phyloP scores from a whole-genome alignment of 2,888 invertebrate genomes.

The Hyposoter didymator region DNA sequence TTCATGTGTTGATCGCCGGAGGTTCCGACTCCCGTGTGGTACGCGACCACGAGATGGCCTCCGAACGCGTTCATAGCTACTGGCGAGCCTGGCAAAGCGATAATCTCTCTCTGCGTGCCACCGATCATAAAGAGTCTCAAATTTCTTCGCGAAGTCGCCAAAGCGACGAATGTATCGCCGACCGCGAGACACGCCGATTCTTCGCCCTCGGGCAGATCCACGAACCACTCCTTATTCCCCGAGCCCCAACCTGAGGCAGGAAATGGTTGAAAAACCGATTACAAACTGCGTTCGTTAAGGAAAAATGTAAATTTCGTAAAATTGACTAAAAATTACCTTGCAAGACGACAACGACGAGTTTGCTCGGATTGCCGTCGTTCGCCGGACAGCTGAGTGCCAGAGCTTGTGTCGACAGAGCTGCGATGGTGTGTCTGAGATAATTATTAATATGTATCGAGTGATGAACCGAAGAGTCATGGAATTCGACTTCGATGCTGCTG shows the following conservation, averaged over 20 bases:
- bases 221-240: constrained; percentile 94
- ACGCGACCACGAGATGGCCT: constrained; percentile 88
- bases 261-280: neutral
- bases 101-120: constrained; percentile 93
- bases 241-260: constrained; percentile 84
- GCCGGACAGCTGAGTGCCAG: constrained; percentile 90
- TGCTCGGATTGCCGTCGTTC: constrained; percentile 87
- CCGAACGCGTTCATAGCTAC: constrained; percentile 88
- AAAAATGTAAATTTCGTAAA: no score
- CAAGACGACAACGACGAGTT: constrained; percentile 79
- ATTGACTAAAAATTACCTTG: constrained; percentile 74
- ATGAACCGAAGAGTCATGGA: constrained; percentile 95
- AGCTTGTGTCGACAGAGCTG: constrained; percentile 92
- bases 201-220: constrained; percentile 91
- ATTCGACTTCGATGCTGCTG: constrained; percentile 95
- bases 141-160: constrained; percentile 90
- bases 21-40: constrained; percentile 87
- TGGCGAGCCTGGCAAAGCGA: constrained; percentile 90
- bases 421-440: constrained; percentile 93
- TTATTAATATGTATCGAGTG: constrained; percentile 96
- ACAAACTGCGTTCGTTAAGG: neutral
- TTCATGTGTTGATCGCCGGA: constrained; percentile 86
- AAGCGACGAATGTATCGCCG: constrained; percentile 91
- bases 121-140: constrained; percentile 93
- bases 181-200: constrained; percentile 88